phyloP scores from a whole-genome alignment of 2,797 vertebrate genomes.

The Pseudotriccus pelzelni region DNA sequence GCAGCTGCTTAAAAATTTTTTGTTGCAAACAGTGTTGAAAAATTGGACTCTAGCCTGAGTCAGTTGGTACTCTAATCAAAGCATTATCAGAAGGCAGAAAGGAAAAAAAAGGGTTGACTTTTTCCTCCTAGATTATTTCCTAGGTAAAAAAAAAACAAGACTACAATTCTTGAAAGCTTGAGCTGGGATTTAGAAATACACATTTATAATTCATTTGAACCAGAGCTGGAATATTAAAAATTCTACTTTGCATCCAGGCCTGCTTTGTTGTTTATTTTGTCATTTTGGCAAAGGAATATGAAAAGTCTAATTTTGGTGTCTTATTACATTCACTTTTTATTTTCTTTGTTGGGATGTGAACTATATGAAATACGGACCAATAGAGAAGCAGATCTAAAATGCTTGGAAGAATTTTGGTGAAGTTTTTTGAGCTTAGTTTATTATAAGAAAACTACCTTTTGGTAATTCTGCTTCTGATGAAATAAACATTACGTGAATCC shows the following conservation, averaged over 20 bases:
- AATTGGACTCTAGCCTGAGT: neutral
- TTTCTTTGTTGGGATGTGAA: neutral
- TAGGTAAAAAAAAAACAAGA: neutral
- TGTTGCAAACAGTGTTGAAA: neutral
- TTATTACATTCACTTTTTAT: neutral
- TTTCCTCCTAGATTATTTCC: neutral
- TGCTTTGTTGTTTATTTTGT: neutral
- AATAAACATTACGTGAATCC: neutral
- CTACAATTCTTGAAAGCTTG: neutral
- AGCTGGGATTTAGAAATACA: neutral
- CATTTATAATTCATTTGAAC: neutral
- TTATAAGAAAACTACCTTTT: neutral
- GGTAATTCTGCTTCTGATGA: neutral
- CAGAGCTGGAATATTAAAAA: neutral
- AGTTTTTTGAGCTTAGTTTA: neutral
- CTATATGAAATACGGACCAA: neutral
- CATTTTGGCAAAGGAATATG: neutral
- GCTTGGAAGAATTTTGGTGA: neutral
- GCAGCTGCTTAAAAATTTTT: neutral
- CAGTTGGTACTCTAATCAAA: neutral
- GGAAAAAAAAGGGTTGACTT: accelerated
- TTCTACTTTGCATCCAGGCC: neutral
- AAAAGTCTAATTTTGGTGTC: neutral
- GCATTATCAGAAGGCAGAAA: neutral
- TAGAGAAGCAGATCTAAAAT: neutral